Conservation (phyloP, 2,888 invertebrate species). For the Odontomyia ornata region DNA sequence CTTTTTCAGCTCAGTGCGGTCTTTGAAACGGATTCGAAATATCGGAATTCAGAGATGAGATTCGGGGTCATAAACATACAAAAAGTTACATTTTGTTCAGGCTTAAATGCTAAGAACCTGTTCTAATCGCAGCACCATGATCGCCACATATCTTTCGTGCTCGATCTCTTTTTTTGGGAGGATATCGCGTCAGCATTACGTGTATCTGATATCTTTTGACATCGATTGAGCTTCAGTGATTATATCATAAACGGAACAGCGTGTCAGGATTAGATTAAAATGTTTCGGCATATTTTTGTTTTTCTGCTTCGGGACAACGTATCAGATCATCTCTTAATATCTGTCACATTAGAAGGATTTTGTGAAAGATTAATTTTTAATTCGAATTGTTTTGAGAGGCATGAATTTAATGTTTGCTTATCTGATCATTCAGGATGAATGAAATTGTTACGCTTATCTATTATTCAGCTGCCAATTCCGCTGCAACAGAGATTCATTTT, state of each 20-base stretch:
- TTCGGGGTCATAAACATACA: conserved; percentile 15
- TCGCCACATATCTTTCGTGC: conserved; percentile 2
- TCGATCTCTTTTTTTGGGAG: not conserved
- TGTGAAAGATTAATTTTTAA: conserved; percentile 11
- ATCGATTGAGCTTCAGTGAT: conserved; percentile 46
- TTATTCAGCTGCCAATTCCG: not conserved
- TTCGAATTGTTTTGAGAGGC: conserved; percentile 5
- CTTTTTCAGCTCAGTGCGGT: not conserved
- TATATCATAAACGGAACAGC: conserved; percentile 47
- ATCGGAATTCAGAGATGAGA: not conserved
- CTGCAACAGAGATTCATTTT: too few relatives aligned
- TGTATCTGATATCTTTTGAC: conserved; percentile 45
- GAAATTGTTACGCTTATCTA: not conserved
- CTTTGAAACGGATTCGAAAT: not conserved
- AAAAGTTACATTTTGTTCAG: not conserved
- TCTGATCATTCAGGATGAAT: not conserved
- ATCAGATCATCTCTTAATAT: conserved; percentile 34
- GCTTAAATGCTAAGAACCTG: conserved; percentile 19
- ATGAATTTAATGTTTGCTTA: not conserved
- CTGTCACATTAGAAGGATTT: conserved; percentile 25
- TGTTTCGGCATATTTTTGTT: conserved; percentile 9
- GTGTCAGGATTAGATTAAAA: conserved; percentile 47
- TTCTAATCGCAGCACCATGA: conserved; percentile 21
- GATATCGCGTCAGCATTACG: conserved; percentile 5
- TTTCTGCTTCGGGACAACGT: not conserved